Base-by-base conservation (phyloP, 1,140 invertebrate species). In the Atta texana region DNA sequence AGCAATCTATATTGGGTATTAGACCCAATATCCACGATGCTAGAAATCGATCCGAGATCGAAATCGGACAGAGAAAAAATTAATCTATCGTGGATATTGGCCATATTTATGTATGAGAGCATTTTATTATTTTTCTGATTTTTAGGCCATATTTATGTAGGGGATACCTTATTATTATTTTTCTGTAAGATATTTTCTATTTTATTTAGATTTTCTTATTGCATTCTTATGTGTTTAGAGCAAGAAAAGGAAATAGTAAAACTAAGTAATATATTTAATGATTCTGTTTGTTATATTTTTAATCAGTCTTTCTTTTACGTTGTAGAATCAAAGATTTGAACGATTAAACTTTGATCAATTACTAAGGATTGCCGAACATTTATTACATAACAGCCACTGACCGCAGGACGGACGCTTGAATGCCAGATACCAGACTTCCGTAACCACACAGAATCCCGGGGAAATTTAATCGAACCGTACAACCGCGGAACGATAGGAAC, bases 381-480 rank as follows among this genome's bases (percentile, higher is more conserved):
- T 84, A 84, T 84, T 84, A 84, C 80, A 84, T 84, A 84, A 84
- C 80, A 84, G 80, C 55, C 80, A 49, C 71, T 84, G 57, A 84
- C 80, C 80, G 80, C 80, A 84, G 80, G 80, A 84, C 80, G 80
- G 55, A 84, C 80, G 80, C 57, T 75, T 69, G 55, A 82, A 74
- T 84, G 69, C 69, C 80, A 84, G 80, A 72, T 82, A 82, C 80
- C 66, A 82, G 80, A 84, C 80, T 84, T 84, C 80, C 69, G 80
- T 84, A 61, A 84, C 80, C 80, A 84, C 80, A 84, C 39, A 74
- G 69, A 55, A 61, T 74, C 55, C 68, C 80, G 12, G 80, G 28
- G 80, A 84, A 84, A 84, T 84, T 84, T 84, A 84, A 84, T 84
- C 80, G 80, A 74, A 84, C 69, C 39, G 80, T 63, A 84, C 80